A percentile compares a stretch with the other conserved stretches of the same genome.
phyloP scores from a whole-genome alignment of 2,797 vertebrate genomes.

The Discoglossus pictus region DNA sequence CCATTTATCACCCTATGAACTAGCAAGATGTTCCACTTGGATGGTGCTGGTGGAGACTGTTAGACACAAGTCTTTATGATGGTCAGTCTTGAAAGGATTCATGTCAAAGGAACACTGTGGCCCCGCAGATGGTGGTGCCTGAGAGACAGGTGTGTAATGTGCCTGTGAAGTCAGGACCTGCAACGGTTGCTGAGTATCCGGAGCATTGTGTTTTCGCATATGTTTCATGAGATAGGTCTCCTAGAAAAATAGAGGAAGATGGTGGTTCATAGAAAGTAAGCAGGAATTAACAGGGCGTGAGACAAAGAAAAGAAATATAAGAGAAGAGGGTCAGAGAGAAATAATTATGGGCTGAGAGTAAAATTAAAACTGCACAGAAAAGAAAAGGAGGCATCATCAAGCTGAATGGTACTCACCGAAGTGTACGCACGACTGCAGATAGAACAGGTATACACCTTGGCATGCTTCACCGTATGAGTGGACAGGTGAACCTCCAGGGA shows the following conservation, averaged over 20 bases:
- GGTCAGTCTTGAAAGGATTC: conserved; percentile 92
- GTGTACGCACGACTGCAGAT: conserved; percentile 97
- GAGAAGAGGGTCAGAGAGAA: not conserved
- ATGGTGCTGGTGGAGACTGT: conserved; percentile 95
- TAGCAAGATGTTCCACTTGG: conserved; percentile 94
- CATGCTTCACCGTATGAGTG: conserved; percentile 97
- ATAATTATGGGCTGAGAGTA: not conserved
- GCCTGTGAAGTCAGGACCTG: conserved; percentile 49
- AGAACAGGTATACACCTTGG: conserved; percentile 96
- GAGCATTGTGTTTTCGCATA: conserved; percentile 97
- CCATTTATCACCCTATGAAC: conserved; percentile 75
- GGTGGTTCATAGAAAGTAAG: not conserved
- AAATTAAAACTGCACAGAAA: not conserved
- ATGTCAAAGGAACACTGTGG: conserved; percentile 90
- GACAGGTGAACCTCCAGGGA: conserved; percentile 94
- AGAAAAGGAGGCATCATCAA: conserved; percentile 13
- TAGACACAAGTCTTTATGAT: conserved; percentile 98
- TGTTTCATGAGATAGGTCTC: conserved; percentile 99
- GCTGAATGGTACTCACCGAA: conserved; percentile 79
- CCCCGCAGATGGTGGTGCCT: conserved; percentile 68
- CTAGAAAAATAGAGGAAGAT: conserved; percentile 62
- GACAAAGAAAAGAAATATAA: too few relatives aligned
- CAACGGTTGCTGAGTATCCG: conserved; percentile 72
- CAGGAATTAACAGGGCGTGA: too few relatives aligned
- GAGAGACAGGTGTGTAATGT: conserved; percentile 43